A percentile compares a stretch with the other conserved stretches of the same genome.
These are phyloP conservation scores for Glyphotaelius pellucidus DNA, from an alignment of 2,888 invertebrate genomes.

Conservation along the genomic window DNA sequence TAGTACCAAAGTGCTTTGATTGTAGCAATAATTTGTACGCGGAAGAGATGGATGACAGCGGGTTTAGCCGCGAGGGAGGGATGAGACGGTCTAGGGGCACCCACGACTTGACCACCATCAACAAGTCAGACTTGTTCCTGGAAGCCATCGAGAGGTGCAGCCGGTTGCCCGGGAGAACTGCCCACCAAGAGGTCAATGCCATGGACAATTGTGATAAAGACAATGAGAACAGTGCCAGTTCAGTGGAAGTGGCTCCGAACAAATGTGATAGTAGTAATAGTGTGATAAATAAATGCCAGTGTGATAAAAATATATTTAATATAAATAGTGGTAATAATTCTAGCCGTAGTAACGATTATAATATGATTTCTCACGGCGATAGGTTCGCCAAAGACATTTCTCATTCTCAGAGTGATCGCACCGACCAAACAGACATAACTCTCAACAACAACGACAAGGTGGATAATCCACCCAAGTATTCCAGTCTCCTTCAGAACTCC, in stretches of 20 bases:
- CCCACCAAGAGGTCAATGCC: constrained; percentile 64
- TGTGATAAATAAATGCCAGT: constrained; percentile 69
- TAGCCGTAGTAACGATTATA: constrained; percentile 54
- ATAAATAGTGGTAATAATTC: constrained; percentile 67
- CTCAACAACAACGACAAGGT: constrained; percentile 11
- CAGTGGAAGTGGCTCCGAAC: constrained; percentile 67
- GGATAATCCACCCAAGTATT: background rate
- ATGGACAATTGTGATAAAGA: constrained; percentile 53
- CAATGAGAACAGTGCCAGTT: constrained; percentile 5
- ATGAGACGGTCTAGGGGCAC: constrained; percentile 74
- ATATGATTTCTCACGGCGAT: constrained; percentile 52
- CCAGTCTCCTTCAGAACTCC: constrained; percentile 23
- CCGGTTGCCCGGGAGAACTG: constrained; percentile 67
- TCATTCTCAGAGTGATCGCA: constrained; percentile 47
- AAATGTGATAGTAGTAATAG: constrained; percentile 66
- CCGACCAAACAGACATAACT: background rate
- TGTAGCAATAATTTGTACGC: constrained; percentile 34
- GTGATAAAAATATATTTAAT: constrained; percentile 70
- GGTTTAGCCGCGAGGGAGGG: constrained; percentile 64
- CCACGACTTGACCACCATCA: constrained; percentile 72
- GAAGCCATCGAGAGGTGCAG: constrained; percentile 77
- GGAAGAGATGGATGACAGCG: background rate
- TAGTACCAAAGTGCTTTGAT: constrained; percentile 60
- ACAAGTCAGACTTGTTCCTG: constrained; percentile 76
- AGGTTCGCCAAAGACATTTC: constrained; percentile 45